These are phyloP conservation scores for Puntigrus tetrazona DNA, from an alignment of 2,113 vertebrate genomes.

Conservation along the genomic window DNA sequence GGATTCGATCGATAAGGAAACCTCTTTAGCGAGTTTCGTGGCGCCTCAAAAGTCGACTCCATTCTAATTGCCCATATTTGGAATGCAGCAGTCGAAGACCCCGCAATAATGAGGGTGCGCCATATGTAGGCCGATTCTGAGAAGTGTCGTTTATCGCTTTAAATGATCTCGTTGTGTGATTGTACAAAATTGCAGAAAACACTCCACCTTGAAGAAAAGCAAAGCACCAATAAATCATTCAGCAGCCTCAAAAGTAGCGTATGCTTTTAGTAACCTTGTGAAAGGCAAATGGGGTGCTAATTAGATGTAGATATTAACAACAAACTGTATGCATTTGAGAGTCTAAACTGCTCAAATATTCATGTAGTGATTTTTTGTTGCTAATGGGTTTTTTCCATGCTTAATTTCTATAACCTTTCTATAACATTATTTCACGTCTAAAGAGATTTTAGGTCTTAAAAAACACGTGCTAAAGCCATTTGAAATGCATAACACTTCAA, in stretches of 20 bases:
- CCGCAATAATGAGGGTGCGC: constrained; percentile 50
- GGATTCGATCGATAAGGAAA: constrained; percentile 65
- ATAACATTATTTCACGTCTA: neutral
- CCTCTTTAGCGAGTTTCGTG: constrained; percentile 58
- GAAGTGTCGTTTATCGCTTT: constrained; percentile 61
- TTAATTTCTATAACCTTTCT: neutral
- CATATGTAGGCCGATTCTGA: constrained; percentile 24
- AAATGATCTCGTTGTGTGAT: constrained; percentile 53
- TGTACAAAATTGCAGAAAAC: constrained; percentile 63
- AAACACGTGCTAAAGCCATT: neutral
- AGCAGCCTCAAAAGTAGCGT: neutral
- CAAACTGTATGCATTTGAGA: constrained; percentile 30
- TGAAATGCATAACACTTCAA: neutral
- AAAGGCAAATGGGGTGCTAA: constrained; percentile 42
- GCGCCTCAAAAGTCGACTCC: constrained; percentile 62
- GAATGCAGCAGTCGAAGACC: constrained; percentile 64
- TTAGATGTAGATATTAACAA: constrained; percentile 30
- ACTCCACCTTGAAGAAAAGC: constrained; percentile 58
- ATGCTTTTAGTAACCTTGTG: constrained; percentile 42
- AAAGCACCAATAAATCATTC: neutral
- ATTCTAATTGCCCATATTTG: constrained; percentile 62
- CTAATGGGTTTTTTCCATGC: neutral
- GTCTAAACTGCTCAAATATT: constrained; percentile 40
- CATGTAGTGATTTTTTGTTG: neutral
- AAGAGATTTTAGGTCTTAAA: neutral